phyloP scores from a whole-genome alignment of 2,113 vertebrate species.

The Oxyruncus cristatus region DNA sequence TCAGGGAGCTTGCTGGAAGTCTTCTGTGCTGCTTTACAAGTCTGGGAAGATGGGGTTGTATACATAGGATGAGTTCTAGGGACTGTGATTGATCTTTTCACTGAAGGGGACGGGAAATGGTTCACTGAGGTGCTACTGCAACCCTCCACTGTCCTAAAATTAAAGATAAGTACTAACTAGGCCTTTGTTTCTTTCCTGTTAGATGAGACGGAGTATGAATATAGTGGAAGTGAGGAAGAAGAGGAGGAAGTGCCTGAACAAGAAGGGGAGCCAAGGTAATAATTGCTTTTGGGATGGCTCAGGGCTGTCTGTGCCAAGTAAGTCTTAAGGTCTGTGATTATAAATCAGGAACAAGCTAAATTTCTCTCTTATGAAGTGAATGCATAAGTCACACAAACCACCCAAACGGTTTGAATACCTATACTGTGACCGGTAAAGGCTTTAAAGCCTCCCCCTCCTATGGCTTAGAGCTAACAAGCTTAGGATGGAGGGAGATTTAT shows the following conservation, averaged over 20 bases:
- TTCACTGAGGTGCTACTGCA: background rate
- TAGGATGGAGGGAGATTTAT: background rate
- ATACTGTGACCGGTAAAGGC: background rate
- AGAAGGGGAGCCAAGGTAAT: slow-evolving; percentile 96
- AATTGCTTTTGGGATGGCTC: background rate
- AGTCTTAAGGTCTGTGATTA: background rate
- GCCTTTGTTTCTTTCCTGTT: background rate
- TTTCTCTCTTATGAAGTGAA: background rate
- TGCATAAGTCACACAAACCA: background rate
- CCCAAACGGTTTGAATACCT: background rate
- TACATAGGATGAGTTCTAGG: background rate
- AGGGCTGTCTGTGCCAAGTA: background rate
- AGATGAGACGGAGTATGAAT: slow-evolving; percentile 99
- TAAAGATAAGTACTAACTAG: background rate
- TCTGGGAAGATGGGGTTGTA: background rate
- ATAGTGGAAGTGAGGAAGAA: slow-evolving; percentile 98
- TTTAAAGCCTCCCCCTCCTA: background rate
- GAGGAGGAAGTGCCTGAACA: slow-evolving; percentile 97
- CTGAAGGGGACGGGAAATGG: background rate
- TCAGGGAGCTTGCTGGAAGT: background rate
- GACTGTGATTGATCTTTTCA: background rate
- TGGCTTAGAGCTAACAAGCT: background rate
- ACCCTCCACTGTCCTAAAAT: background rate
- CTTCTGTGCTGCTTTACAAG: background rate
- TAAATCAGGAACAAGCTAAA: background rate